These are phyloP conservation scores for Callorhinus ursinus DNA, from an alignment of 2,113 vertebrate genomes.

Conservation along the genomic window DNA sequence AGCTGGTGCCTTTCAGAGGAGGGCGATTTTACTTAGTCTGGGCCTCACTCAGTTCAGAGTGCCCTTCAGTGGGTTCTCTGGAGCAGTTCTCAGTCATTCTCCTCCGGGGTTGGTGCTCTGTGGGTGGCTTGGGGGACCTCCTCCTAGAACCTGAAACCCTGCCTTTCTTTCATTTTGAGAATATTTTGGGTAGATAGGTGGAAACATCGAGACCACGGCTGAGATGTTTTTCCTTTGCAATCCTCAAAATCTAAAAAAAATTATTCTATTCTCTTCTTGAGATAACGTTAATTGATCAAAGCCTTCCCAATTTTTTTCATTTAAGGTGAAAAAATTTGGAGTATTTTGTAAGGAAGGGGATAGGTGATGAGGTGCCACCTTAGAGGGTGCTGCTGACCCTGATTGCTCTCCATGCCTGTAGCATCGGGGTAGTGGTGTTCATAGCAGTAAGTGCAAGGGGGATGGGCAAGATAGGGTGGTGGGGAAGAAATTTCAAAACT, in stretches of 20 bases:
- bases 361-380: rapidly evolving
- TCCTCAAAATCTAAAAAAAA: neutral
- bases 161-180: neutral
- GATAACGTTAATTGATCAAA: neutral
- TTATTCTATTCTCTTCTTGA: neutral
- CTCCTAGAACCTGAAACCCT: neutral
- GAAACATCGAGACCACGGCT: neutral
- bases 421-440: neutral
- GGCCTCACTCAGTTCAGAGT: neutral
- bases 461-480: neutral
- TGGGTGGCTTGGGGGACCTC: neutral
- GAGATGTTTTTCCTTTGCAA: neutral
- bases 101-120: neutral
- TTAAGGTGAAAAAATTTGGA: neutral
- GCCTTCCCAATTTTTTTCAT: neutral
- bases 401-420: rapidly evolving
- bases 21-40: rapidly evolving
- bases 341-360: neutral
- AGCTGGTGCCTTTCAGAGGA: neutral
- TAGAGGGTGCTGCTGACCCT: neutral
- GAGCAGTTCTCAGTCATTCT: neutral
- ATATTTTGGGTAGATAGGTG: neutral
- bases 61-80: neutral
- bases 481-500: neutral
- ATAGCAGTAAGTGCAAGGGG: neutral